Percentiles rank a stretch among this genome's conserved stretches.
phyloP scores from a whole-genome alignment of 2,797 vertebrate genomes.

The Helicolenus hilgendorfi region DNA sequence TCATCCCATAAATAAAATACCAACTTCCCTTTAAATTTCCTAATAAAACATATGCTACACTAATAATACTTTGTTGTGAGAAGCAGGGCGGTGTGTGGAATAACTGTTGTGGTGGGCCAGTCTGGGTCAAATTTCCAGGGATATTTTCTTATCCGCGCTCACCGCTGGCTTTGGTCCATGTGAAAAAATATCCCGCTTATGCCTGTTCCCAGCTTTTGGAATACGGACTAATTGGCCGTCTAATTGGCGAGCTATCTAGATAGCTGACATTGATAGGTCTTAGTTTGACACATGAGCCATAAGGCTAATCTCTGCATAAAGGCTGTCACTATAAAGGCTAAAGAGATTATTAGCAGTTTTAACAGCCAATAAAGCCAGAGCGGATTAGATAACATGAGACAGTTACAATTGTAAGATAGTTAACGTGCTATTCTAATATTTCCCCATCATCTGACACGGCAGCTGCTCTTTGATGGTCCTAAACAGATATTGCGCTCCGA shows the following conservation, averaged over 20 bases:
- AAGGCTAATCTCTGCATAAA: conserved; percentile 52
- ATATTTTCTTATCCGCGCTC: neutral
- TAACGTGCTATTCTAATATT: conserved; percentile 67
- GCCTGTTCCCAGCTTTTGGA: neutral
- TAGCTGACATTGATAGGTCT: conserved; percentile 34
- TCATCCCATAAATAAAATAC: neutral
- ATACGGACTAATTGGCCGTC: conserved; percentile 44
- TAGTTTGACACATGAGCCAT: conserved; percentile 40
- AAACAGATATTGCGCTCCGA: conserved; percentile 54
- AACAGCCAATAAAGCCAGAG: conserved; percentile 39
- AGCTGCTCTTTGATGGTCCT: conserved; percentile 79
- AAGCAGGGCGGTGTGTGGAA: neutral
- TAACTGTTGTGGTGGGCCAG: neutral
- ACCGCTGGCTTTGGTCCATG: conserved; percentile 10
- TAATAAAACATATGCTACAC: neutral
- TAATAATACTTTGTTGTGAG: neutral
- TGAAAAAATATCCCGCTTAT: conserved; percentile 30
- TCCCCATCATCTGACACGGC: conserved; percentile 62
- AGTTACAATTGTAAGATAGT: conserved; percentile 41
- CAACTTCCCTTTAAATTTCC: neutral
- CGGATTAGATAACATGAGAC: conserved; percentile 45
- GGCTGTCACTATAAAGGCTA: conserved; percentile 44
- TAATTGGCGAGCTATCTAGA: conserved; percentile 33
- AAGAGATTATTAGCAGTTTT: conserved; percentile 69
- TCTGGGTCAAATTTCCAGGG: conserved; percentile 10